Evolutionary conservation across 1,140 invertebrate species (phyloP), one percentile per base, ranked within the genome.

Genomic region (Lepidurus couesii): DNA sequence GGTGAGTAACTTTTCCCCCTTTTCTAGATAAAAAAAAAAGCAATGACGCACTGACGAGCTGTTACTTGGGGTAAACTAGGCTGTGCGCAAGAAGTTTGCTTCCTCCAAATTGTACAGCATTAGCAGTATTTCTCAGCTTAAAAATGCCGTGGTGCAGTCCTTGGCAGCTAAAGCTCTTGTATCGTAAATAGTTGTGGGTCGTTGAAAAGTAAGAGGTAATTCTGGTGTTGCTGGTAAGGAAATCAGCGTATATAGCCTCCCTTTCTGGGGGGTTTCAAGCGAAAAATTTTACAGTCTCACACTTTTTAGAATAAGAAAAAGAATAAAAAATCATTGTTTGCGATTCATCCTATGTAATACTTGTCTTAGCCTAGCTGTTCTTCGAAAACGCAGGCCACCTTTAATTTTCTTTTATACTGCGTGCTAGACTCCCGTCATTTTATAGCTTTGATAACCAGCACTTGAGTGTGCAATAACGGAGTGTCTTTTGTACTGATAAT

Each of bases 21-120:
- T 77, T 78, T 24, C n/a, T 26, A n/a, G 7, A 47, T 34, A 42
- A 7, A 65, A 65, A 65, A 16, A 11, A 21, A 10, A n/a, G 13
- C 6, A 16, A 16, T 21, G 13, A 4, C 16, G 8, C 13, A 65
- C 21, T 65, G 10, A 47, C 45, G 16, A 11, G 45, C 75, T 44
- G 76, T 78, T 53, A 16, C 76, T 75, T 73, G 82, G 81, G 80
- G 78, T 77, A 79, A 84, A 85, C 43, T 80, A 88, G 87, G 86
- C 87, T 80, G 84, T 87, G 42, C 82, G 82, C 44, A 84, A 82
- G 47, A 89, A 89, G 82, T 88, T 88, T 82, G 81, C 83, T 8
- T 84, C 84, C 80, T 84, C 84, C 65, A 88, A 87, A 81, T 85
- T 86, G 75, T 84, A 85, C 81, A 84, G 85, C 79, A 86, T 88